phyloP scores from a whole-genome alignment of 2,113 vertebrate species.

The Lepidothrix coronata region DNA sequence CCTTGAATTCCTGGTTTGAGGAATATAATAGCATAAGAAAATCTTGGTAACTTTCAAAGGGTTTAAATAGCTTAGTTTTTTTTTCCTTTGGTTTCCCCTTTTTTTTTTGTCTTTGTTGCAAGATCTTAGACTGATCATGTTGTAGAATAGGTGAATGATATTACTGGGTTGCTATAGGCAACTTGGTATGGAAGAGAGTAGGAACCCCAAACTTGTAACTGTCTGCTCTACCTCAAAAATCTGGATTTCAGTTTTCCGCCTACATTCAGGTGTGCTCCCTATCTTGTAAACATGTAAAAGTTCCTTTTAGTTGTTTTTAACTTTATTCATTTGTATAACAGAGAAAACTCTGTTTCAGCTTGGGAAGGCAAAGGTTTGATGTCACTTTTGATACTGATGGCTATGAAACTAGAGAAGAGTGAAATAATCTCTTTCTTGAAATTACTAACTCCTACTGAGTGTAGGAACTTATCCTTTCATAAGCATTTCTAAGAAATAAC shows the following conservation, averaged over 20 bases:
- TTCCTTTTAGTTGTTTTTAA: not conserved
- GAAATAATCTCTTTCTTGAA: not conserved
- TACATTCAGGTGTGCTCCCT: not conserved
- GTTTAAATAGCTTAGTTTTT: not conserved
- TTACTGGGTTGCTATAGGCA: fast-evolving
- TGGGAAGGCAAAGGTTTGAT: not conserved
- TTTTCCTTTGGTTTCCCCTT: too few relatives aligned
- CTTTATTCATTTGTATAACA: not conserved
- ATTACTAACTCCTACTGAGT: not conserved
- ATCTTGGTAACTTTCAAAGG: not conserved
- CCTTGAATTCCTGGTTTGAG: not conserved
- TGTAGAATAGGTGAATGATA: not conserved
- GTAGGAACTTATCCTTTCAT: not conserved
- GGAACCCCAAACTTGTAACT: not conserved
- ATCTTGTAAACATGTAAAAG: not conserved
- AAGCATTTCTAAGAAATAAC: not conserved
- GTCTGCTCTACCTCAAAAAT: not conserved
- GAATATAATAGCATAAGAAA: not conserved
- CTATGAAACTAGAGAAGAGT: not conserved
- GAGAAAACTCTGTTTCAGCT: not conserved
- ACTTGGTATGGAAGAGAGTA: not conserved
- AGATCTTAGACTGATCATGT: not conserved
- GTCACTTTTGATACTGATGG: not conserved
- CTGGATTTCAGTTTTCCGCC: not conserved
- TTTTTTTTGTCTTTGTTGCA: not conserved